A percentile compares a stretch with the other conserved stretches of the same genome.
Conservation (phyloP, 2,113 vertebrate genomes). For the Probosciger aterrimus region DNA sequence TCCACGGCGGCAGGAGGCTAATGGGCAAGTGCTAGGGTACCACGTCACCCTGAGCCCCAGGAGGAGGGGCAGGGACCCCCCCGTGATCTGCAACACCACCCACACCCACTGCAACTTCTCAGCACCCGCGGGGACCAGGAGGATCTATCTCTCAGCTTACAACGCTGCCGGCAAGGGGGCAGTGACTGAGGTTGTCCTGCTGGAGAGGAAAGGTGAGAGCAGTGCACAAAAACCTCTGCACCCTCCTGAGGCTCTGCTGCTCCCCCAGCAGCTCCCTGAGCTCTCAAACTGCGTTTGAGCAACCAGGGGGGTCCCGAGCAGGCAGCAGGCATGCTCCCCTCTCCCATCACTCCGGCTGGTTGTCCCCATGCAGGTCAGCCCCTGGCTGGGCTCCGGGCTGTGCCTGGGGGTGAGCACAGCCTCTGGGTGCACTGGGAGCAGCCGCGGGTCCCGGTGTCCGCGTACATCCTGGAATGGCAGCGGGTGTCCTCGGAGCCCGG, state of each 20-base stretch:
- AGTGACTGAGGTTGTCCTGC: constrained; percentile 67
- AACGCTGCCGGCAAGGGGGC: constrained; percentile 79
- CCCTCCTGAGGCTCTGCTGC: neutral
- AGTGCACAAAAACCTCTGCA: accelerated
- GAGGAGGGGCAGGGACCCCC: neutral
- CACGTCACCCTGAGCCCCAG: constrained; percentile 60
- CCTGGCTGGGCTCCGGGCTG: constrained; percentile 53
- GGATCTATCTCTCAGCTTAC: constrained; percentile 76
- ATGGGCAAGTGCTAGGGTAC: constrained; percentile 81
- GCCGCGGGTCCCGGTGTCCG: neutral
- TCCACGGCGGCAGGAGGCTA: constrained; percentile 66
- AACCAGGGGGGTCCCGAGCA: accelerated
- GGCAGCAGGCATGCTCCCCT: neutral
- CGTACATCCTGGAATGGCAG: constrained; percentile 86
- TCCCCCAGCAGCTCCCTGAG: accelerated
- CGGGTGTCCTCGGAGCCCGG: neutral
- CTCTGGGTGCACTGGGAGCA: constrained; percentile 79
- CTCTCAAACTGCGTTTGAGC: neutral
- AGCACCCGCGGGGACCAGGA: constrained; percentile 29
- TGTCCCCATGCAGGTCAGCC: constrained; percentile 52
- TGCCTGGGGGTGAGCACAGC: constrained; percentile 56
- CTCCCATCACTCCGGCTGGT: neutral
- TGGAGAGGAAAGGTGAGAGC: constrained; percentile 68
- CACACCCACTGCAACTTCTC: constrained; percentile 76
- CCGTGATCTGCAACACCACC: constrained; percentile 77